Conservation (phyloP, 1,140 invertebrate species). For the Panonychus citri region DNA sequence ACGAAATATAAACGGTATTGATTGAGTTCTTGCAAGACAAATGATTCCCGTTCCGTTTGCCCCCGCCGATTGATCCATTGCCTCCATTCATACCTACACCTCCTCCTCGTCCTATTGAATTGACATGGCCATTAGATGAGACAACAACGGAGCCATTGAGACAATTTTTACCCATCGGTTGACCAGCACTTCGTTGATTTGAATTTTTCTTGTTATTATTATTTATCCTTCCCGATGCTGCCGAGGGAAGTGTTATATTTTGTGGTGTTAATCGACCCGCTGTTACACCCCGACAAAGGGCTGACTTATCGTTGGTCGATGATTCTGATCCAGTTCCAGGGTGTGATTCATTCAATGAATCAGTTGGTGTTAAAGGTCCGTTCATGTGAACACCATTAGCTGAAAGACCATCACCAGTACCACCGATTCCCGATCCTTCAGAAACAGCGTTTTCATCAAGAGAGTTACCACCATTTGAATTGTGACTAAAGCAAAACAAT, state of each 20-base stretch:
- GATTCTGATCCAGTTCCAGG: slow-evolving; percentile 8
- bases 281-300: slow-evolving; percentile 6
- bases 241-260: neutral
- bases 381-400: neutral
- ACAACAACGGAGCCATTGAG: neutral
- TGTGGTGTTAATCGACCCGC: slow-evolving; percentile 1
- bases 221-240: neutral
- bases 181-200: neutral
- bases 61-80: too few species aligned
- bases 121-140: neutral
- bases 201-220: neutral
- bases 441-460: slow-evolving; percentile 60
- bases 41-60: neutral
- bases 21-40: slow-evolving; percentile 1
- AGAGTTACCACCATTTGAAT: slow-evolving; percentile 39
- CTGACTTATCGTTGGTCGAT: slow-evolving; percentile 10
- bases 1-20: slow-evolving; percentile 1
- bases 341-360: neutral
- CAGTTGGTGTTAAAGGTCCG: neutral
- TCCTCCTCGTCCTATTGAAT: neutral
- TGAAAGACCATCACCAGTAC: too few species aligned
- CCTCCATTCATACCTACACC: too few species aligned
- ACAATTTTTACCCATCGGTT: neutral
- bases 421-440: neutral
- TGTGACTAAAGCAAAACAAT: neutral